Evolutionary conservation across 2,797 vertebrate genomes (phyloP), one percentile per base, ranked within the genome.

Genomic region (Danio choprae): DNA sequence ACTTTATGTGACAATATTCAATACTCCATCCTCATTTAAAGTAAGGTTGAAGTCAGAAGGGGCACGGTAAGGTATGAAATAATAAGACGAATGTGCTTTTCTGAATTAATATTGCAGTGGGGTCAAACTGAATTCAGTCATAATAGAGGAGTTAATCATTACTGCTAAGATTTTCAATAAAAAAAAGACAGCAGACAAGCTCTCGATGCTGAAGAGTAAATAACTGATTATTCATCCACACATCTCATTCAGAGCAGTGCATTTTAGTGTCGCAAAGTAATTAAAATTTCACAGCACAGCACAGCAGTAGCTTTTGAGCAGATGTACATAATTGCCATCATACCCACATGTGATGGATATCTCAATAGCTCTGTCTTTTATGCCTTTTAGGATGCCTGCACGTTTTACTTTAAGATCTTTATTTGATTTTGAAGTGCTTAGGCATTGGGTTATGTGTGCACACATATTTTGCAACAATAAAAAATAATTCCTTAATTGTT

Each of bases 241-340:
- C 58, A 76, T 53, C 56, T 76, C n/a, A 69, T 58, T 77, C 20
- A 74, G 62, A 69, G 50, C 20, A 80, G 10, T 67, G 74, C 55
- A 62, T 73, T 77, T 71, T 40, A 56, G 48, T 65, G 48, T 74
- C 43, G 3, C 55, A 70, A 55, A 53, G 74, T 62, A 81, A 83
- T 85, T 83, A 79, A 63, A 78, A 79, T 51, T 68, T 85, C 70
- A 83, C 77, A 62, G 73, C 83, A 72, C 69, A 51, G 74, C 75
- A 79, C 77, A 85, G 74, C 73, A 73, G 81, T 81, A 62, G 78
- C 63, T 74, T 83, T 81, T 36, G 11, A 83, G 59, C 58, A 85
- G 59, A 83, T 83, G 74, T 78, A 79, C 84, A 83, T 73, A 83
- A 75, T 59, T 50, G 64, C 64, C 70, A 78, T 78, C 48, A 59